A percentile compares a stretch with the other conserved stretches of the same genome.
phyloP scores from a whole-genome alignment of 2,113 vertebrate species.

The Gila orcuttii region DNA sequence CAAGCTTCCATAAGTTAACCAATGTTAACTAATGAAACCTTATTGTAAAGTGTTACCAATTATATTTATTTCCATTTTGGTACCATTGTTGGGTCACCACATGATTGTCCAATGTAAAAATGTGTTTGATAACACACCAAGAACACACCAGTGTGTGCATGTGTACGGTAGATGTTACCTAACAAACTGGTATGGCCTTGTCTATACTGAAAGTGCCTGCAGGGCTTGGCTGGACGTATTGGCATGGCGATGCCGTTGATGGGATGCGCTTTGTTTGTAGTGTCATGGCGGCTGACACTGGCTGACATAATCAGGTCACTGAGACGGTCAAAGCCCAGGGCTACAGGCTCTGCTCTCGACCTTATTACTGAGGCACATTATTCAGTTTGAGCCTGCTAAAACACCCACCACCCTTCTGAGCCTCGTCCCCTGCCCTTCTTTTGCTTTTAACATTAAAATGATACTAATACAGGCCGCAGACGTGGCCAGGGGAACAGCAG shows the following conservation, averaged over 20 bases:
- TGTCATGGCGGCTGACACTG: constrained; percentile 84
- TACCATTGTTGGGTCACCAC: too few relatives aligned
- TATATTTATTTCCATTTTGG: background rate
- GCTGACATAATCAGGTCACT: constrained; percentile 90
- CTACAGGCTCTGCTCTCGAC: constrained; percentile 80
- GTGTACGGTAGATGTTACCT: constrained; percentile 58
- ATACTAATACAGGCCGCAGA: constrained; percentile 66
- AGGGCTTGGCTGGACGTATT: constrained; percentile 74
- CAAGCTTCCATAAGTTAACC: too few relatives aligned
- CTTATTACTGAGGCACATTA: constrained; percentile 84
- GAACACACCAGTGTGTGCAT: background rate
- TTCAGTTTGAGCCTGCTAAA: constrained; percentile 79
- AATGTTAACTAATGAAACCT: too few relatives aligned
- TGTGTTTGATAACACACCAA: background rate
- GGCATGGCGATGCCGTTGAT: constrained; percentile 81
- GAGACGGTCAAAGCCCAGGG: constrained; percentile 84
- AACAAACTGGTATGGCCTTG: constrained; percentile 82
- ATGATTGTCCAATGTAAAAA: too few relatives aligned
- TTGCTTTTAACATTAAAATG: constrained; percentile 62
- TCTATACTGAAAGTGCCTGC: constrained; percentile 77
- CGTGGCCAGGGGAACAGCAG: constrained; percentile 62
- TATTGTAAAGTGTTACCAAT: too few relatives aligned
- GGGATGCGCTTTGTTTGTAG: constrained; percentile 84
- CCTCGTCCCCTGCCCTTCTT: constrained; percentile 47
- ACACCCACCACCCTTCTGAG: constrained; percentile 71